Evolutionary conservation across 2,797 vertebrate genomes (phyloP).

Genomic region (Galago senegalensis): DNA sequence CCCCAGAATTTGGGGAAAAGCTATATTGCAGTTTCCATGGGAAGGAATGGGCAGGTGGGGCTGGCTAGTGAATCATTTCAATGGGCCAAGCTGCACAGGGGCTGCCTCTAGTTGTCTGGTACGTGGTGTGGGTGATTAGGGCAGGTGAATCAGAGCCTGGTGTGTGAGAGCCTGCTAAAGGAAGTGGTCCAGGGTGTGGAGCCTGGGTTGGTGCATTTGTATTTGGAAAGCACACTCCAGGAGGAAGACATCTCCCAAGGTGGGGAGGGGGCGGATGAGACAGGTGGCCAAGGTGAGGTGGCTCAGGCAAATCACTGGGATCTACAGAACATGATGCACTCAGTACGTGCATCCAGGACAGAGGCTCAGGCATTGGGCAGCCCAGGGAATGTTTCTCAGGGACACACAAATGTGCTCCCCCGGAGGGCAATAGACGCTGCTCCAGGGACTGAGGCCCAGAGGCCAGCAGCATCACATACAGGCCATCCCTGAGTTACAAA

Average conservation of each 20-base stretch:
- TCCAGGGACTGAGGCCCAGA: background rate
- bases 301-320: accelerated
- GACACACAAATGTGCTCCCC: background rate
- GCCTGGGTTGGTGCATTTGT: background rate
- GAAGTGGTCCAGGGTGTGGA: background rate
- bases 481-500: too few relatives aligned
- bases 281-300: background rate
- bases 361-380: background rate
- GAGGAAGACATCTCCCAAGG: background rate
- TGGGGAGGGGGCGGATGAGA: background rate
- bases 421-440: background rate
- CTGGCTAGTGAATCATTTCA: background rate
- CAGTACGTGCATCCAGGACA: background rate
- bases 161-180: background rate
- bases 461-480: background rate
- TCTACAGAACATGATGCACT: background rate
- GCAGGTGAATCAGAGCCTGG: accelerated
- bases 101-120: background rate
- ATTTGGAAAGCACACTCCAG: background rate
- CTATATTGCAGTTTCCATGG: background rate
- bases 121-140: background rate
- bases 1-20: background rate
- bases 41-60: background rate
- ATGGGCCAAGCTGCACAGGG: background rate
- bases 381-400: background rate